Percentiles rank a stretch among this genome's conserved stretches.
Evolutionary conservation across 2,888 invertebrate species (phyloP).

Genomic region (Lepetodrilus schrolli): DNA sequence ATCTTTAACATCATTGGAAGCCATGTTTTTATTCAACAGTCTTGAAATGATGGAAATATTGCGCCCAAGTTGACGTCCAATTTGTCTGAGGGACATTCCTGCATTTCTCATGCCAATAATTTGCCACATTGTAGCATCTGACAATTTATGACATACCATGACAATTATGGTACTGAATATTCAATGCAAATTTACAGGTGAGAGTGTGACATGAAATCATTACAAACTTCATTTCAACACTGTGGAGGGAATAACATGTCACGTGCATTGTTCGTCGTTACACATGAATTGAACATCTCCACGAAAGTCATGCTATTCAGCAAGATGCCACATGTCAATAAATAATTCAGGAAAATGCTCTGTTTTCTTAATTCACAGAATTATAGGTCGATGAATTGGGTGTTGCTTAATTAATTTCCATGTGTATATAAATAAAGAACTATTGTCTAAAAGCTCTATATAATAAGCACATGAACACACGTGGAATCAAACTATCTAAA

Average conservation of each 20-base stretch:
- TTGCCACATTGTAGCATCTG: neutral
- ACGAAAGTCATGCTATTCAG: neutral
- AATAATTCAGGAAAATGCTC: neutral
- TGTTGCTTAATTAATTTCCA: neutral
- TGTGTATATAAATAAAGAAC: no score
- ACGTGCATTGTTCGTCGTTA: neutral
- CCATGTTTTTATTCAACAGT: neutral
- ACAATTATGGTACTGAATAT: neutral
- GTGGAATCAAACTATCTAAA: no score
- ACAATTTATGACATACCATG: neutral
- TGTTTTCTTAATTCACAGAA: neutral
- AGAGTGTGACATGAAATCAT: neutral
- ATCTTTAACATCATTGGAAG: no score
- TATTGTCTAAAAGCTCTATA: no score
- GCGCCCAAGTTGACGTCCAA: neutral
- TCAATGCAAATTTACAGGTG: neutral
- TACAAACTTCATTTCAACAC: neutral
- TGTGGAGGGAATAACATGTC: neutral
- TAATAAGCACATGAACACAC: no score
- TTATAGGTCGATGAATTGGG: neutral
- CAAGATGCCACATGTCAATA: neutral
- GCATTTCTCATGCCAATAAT: neutral
- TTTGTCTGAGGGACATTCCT: neutral
- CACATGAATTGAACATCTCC: neutral
- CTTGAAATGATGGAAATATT: neutral